Percentiles rank a stretch among this genome's conserved stretches.
phyloP scores from a whole-genome alignment of 1,140 invertebrate genomes.

The Streblospio benedicti region DNA sequence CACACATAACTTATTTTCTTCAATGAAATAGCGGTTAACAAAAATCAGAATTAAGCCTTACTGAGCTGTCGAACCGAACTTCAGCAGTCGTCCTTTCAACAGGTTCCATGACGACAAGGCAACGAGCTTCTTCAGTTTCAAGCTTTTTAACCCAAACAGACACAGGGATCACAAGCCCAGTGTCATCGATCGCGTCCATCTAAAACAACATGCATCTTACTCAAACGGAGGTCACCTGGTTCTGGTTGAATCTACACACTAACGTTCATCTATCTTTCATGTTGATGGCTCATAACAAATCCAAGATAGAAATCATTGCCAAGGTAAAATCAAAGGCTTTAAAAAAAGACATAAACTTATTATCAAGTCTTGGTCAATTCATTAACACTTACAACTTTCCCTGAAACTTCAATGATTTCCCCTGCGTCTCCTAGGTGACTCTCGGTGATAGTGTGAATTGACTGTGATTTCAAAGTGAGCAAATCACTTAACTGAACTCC shows the following conservation, averaged over 20 bases:
- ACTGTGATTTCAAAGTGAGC: conserved; percentile 49
- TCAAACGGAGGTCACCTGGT: background rate
- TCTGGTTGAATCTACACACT: no score
- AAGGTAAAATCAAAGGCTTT: no score
- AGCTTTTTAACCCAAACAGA: conserved; percentile 57
- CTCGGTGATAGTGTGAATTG: conserved; percentile 51
- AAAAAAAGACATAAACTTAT: conserved; percentile 8
- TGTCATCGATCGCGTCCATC: conserved; percentile 54
- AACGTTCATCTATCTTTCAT: no score
- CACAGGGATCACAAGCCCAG: conserved; percentile 52
- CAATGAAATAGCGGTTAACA: background rate
- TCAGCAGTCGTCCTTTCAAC: conserved; percentile 48
- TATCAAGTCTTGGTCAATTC: background rate
- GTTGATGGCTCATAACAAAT: no score
- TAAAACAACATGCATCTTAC: conserved; percentile 39
- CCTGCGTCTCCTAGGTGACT: conserved; percentile 52
- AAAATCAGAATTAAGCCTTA: no score
- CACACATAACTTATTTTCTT: background rate
- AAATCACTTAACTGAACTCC: conserved; percentile 52
- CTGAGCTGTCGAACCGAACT: conserved; percentile 36
- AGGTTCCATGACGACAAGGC: conserved; percentile 58
- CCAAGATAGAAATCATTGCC: no score
- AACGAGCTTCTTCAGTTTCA: conserved; percentile 51
- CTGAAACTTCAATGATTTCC: conserved; percentile 53
- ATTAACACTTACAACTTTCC: conserved; percentile 55